phyloP scores from a whole-genome alignment of 1,140 invertebrate genomes.

The Venustaconcha ellipsiformis region DNA sequence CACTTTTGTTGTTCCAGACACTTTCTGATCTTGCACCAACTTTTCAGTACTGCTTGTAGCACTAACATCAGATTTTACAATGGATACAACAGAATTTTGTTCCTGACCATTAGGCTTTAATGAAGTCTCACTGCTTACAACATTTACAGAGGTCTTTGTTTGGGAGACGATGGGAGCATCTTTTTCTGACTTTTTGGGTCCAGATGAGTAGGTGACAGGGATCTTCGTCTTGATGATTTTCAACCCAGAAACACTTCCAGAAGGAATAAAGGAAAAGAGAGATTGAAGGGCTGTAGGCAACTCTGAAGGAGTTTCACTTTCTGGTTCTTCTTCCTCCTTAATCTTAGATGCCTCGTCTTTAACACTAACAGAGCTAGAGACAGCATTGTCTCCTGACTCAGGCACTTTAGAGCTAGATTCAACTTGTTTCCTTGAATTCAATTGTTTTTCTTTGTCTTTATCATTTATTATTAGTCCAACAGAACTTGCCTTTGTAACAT shows the following conservation, averaged over 20 bases:
- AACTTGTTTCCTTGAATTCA: neutral
- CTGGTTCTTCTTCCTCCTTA: constrained; percentile 7
- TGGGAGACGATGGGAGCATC: neutral
- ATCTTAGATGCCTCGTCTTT: neutral
- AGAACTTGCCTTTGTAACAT: neutral
- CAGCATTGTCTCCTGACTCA: neutral
- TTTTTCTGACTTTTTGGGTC: neutral
- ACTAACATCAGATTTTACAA: too few species aligned
- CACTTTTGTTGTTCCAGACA: too few species aligned
- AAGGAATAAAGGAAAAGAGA: constrained; percentile 38
- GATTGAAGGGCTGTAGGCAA: constrained; percentile 45
- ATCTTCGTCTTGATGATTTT: constrained; percentile 15
- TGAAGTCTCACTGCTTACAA: neutral
- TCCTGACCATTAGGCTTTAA: too few species aligned
- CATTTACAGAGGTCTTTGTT: neutral
- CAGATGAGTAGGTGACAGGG: neutral
- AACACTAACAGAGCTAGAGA: neutral
- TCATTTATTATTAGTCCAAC: neutral
- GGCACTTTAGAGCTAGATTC: neutral
- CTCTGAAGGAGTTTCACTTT: constrained; percentile 5
- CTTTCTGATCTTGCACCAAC: too few species aligned
- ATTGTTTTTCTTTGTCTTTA: neutral
- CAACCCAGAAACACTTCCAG: constrained; percentile 23
- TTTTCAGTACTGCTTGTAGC: too few species aligned
- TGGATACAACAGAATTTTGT: too few species aligned